phyloP scores from a whole-genome alignment of 92 coral and sea anemone species.

The Chrysogorgia sp. region DNA sequence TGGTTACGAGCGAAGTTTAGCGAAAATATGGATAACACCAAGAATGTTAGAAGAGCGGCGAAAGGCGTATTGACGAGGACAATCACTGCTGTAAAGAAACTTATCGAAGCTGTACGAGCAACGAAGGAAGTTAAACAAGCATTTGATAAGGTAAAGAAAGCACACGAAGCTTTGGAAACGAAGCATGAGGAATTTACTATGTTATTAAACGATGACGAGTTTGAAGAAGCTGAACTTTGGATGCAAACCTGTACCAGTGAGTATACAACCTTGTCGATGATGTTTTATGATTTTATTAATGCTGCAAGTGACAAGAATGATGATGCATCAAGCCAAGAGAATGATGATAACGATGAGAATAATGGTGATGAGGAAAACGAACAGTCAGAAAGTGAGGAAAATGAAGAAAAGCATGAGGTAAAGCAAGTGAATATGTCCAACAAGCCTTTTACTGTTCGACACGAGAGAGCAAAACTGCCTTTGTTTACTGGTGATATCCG shows the following conservation, averaged over 20 bases:
- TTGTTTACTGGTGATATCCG: conserved; percentile 60
- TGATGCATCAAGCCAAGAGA: conserved; percentile 24
- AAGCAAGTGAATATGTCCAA: neutral
- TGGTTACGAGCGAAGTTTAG: no score
- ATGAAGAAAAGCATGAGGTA: neutral
- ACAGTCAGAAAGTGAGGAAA: neutral
- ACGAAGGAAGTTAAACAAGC: conserved; percentile 13
- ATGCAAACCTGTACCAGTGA: conserved; percentile 12
- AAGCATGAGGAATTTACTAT: conserved; percentile 36
- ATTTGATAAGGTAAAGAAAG: conserved; percentile 25
- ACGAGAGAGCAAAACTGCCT: conserved; percentile 67
- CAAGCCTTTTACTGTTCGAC: conserved; percentile 29
- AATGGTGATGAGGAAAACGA: neutral
- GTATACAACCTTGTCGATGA: conserved; percentile 1
- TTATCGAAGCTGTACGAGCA: conserved; percentile 33
- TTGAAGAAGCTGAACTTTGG: conserved; percentile 27
- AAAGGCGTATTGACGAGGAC: conserved; percentile 25
- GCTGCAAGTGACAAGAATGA: neutral
- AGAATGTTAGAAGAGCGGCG: conserved; percentile 42
- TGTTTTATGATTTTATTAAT: conserved; percentile 27
- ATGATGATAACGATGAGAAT: neutral
- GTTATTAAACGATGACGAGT: conserved; percentile 31
- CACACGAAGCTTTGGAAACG: conserved; percentile 8
- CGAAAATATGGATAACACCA: conserved; percentile 46
- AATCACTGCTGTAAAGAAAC: conserved; percentile 4